Conservation (phyloP, 2,888 invertebrate species). For the Chromoteleia sp. region DNA sequence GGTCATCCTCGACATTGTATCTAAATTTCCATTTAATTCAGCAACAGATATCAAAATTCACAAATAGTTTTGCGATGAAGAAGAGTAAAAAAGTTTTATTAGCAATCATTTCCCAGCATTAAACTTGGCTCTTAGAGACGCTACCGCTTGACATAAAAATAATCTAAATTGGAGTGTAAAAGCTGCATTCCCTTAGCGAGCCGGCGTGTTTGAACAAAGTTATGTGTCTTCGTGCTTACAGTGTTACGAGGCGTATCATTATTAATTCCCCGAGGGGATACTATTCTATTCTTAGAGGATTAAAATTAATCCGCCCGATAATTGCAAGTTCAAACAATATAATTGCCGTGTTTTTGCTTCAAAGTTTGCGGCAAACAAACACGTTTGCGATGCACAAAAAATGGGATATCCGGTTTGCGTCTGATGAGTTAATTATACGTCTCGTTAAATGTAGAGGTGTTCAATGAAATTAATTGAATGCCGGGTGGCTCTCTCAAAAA, state of each 20-base stretch:
- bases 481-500: slow-evolving; percentile 5
- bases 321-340: slow-evolving; percentile 54
- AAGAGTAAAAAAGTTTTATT: slow-evolving; percentile 14
- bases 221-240: slow-evolving; percentile 20
- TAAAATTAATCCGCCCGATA: slow-evolving; percentile 49
- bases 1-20: no score
- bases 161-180: slow-evolving; percentile 38
- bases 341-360: slow-evolving; percentile 34
- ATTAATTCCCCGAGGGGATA: slow-evolving; percentile 12
- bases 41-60: no score
- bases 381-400: slow-evolving; percentile 26
- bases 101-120: neutral
- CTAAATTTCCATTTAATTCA: no score
- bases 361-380: slow-evolving; percentile 10
- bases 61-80: neutral
- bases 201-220: slow-evolving; percentile 23
- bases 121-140: slow-evolving; percentile 1
- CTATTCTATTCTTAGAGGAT: slow-evolving; percentile 47
- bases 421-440: slow-evolving; percentile 53
- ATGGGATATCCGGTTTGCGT: slow-evolving; percentile 52
- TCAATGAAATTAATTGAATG: slow-evolving; percentile 40
- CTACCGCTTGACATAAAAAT: slow-evolving; percentile 11
- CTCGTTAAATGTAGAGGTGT: slow-evolving; percentile 26
- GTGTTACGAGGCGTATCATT: slow-evolving; percentile 32
- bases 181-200: slow-evolving; percentile 17